phyloP scores from a whole-genome alignment of 2,113 vertebrate genomes.

The Malurus cyaneus region DNA sequence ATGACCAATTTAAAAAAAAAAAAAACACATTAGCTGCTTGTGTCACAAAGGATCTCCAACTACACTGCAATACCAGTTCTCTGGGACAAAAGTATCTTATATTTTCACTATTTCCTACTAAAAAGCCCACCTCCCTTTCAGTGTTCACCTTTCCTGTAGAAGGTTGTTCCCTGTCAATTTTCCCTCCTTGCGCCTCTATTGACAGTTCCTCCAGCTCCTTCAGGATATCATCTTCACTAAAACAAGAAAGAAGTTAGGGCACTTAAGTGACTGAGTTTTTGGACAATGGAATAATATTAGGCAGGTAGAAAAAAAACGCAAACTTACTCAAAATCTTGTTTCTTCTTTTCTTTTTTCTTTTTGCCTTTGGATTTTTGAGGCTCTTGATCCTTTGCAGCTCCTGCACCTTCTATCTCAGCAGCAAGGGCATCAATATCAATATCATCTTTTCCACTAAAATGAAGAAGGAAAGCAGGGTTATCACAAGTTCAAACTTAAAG shows the following conservation, averaged over 20 bases:
- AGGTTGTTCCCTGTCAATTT: conserved; percentile 73
- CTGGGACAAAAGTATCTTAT: neutral
- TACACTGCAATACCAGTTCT: neutral
- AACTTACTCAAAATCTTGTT: conserved; percentile 90
- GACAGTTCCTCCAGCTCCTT: conserved; percentile 95
- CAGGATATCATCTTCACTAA: conserved; percentile 95
- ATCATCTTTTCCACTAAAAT: conserved; percentile 87
- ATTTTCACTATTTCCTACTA: neutral
- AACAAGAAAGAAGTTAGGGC: conserved; percentile 48
- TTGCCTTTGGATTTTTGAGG: conserved; percentile 87
- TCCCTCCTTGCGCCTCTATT: conserved; percentile 85
- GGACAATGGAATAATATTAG: neutral
- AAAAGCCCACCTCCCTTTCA: neutral
- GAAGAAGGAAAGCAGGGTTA: conserved; percentile 18
- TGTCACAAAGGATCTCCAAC: neutral
- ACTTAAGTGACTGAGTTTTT: neutral
- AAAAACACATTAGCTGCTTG: neutral
- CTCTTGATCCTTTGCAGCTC: conserved; percentile 88
- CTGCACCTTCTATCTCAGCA: conserved; percentile 96
- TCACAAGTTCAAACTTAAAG: neutral
- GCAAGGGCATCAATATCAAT: conserved; percentile 94
- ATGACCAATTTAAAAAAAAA: neutral
- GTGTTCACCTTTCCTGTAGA: conserved; percentile 74
- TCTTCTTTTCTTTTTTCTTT: conserved; percentile 90
- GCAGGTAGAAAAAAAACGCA: neutral